Base-by-base conservation (phyloP, 2,888 invertebrate species). In the Folsomia manolachei region DNA sequence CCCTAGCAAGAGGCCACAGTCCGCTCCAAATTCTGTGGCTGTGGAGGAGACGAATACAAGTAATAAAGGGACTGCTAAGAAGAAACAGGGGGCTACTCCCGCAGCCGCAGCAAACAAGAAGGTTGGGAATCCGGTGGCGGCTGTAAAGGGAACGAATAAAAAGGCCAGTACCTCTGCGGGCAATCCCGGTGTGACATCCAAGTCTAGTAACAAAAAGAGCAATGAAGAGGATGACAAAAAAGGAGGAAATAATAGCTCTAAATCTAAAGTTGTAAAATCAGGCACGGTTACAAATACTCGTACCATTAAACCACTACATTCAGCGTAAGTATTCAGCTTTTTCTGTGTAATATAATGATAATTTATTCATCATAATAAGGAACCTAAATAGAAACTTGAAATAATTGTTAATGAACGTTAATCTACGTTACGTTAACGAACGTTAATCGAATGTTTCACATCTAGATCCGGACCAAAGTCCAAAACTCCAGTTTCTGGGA, bases 261-360 rank as follows among this genome's bases (percentile, higher is more conserved):
- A 67, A 26, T 67, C 67, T 18, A 67, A 67, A 56, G 19, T 67
- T 9, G 26, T 67, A 4, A 67, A 67, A 27, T 67, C 67, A 4
- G 67, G 67, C 2, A 56, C 67, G 52, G 67, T 67, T 18, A 67
- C 67, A 18, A 67, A 67, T 26, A 67, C 53, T 23, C 1, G 25
- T 1, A 66, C 66, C 2, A 66, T 66, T 19, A 66, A 66, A 27
- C 52, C 66, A 23, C 19, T 52, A 7, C 56, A 56, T 56, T 18
- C 56, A 4, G 39, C 39, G 39, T 39, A 39, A 4, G 39, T 9
- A 39, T 39, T 39, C 14, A 39, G 14, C 39, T 9, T 39, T 39
- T 39, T 39, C 39, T 39, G 14, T 9, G 14, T 39, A 14, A 9
- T 39, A 4, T 39, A 39, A 39, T 14, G 39, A n/a, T n/a, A n/a